Evolutionary conservation across 2,113 vertebrate species (phyloP), one percentile per base, ranked within the genome.

Genomic region (Corvus cornix): DNA sequence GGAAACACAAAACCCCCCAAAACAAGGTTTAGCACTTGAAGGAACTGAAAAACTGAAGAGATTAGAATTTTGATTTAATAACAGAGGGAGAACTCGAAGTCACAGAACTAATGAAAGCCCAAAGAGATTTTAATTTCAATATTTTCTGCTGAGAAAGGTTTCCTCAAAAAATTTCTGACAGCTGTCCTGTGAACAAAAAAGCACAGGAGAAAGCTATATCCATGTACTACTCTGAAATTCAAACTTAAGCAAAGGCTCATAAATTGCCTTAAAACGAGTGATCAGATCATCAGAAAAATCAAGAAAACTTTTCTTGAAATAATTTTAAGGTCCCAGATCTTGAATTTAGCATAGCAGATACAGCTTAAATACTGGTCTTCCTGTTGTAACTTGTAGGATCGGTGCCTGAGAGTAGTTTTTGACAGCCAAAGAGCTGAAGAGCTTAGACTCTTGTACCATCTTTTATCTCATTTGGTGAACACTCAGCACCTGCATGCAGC

Each of bases 401-500:
- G 74, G 30, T 62, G 44, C n/a, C 67, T 95, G 85, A 90, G 23
- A 95, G 67, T 31, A 60, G 30, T 58, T 96, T 97, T 95, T 98
- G 91, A 93, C 95, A 93, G 56, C 68, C 74, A 76, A 96, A 87
- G 89, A 75, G 83, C 53, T 94, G 86, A 60, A 80, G 73, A 66
- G 78, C 46, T 96, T 95, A 96, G 94, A 91, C 74, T 94, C 84
- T 28, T 74, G 77, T 58, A 86, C 67, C 75, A 80, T 93, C 95
- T 96, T 97, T 98, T 94, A 94, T 97, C 93, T 97, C 93, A 84
- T 96, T 94, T 91, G 83, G 81, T 93, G 97, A 97, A 93, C 89
- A 82, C 95, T 97, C 95, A 96, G 91, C 98, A 98, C 98, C 98
- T 98, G 97, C 81, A 59, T 66, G 59, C 64, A 93, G 76, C 70